These are phyloP conservation scores for Parnassius orleans DNA, from an alignment of 2,888 invertebrate genomes.

Conservation along the genomic window DNA sequence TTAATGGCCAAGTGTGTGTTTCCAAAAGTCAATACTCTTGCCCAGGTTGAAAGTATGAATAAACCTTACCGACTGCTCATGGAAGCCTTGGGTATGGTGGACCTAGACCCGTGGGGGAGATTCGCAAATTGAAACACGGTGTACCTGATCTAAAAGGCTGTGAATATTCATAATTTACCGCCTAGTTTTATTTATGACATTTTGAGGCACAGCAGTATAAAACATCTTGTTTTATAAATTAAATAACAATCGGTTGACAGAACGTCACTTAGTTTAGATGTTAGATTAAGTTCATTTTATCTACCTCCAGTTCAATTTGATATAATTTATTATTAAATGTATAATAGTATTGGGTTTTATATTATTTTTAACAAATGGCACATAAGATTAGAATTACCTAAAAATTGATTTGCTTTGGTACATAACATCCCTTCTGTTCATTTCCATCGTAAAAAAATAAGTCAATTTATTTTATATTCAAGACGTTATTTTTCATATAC, in stretches of 20 bases:
- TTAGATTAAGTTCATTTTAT: slow-evolving; percentile 21
- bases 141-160: slow-evolving; percentile 63
- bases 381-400: too few species aligned
- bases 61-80: slow-evolving; percentile 24
- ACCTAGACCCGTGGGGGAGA: slow-evolving; percentile 32
- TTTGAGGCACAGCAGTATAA: background rate
- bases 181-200: slow-evolving; percentile 27
- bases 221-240: background rate
- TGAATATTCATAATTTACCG: slow-evolving; percentile 36
- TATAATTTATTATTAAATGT: background rate
- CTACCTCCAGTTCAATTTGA: slow-evolving; percentile 29
- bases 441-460: too few species aligned
- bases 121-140: slow-evolving; percentile 36
- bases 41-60: slow-evolving; percentile 55
- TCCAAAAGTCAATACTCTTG: slow-evolving; percentile 66
- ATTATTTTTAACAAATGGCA: too few species aligned
- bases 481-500: too few species aligned
- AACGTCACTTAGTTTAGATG: slow-evolving; percentile 8
- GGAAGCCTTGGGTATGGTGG: slow-evolving; percentile 27
- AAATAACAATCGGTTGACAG: background rate
- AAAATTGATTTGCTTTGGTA: too few species aligned
- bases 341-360: too few species aligned
- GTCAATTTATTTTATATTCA: too few species aligned
- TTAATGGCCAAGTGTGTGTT: slow-evolving; percentile 81
- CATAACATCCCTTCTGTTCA: too few species aligned